Percentiles rank a stretch among this genome's conserved stretches.
These are phyloP conservation scores for Haliclystus octoradiatus DNA, from an alignment of 30 jellyfish, hydroid and myxozoan species.

Conservation along the genomic window DNA sequence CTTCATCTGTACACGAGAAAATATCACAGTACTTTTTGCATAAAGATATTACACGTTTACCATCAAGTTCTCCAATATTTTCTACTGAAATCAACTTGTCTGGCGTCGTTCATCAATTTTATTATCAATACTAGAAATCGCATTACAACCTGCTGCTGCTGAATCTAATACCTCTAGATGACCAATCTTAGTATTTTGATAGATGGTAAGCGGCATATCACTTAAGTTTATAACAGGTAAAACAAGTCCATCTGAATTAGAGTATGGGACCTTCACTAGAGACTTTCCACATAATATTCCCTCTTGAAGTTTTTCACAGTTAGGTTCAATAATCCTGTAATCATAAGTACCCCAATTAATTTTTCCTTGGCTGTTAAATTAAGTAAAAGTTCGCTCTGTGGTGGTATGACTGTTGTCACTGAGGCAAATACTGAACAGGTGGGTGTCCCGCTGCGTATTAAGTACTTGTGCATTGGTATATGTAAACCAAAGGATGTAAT, in stretches of 20 bases:
- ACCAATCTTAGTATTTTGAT: not conserved
- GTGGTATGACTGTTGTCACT: not conserved
- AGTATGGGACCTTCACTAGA: no score
- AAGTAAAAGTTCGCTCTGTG: not conserved
- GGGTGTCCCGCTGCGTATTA: not conserved
- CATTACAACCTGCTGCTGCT: not conserved
- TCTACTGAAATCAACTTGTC: not conserved
- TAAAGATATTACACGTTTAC: not conserved
- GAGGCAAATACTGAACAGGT: not conserved
- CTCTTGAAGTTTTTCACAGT: no score
- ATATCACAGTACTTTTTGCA: not conserved
- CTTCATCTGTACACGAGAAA: not conserved
- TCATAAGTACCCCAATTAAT: not conserved
- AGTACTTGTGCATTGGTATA: not conserved
- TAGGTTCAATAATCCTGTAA: not conserved
- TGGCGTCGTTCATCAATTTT: not conserved
- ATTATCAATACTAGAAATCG: not conserved
- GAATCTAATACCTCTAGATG: not conserved
- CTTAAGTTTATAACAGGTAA: not conserved
- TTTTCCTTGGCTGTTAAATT: not conserved
- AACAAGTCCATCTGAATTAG: not conserved
- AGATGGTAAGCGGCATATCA: not conserved
- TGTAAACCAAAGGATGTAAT: not conserved
- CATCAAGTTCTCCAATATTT: not conserved
- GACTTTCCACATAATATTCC: no score